Evolutionary conservation across 2,888 invertebrate genomes (phyloP).

Genomic region (Diarsia rubi): DNA sequence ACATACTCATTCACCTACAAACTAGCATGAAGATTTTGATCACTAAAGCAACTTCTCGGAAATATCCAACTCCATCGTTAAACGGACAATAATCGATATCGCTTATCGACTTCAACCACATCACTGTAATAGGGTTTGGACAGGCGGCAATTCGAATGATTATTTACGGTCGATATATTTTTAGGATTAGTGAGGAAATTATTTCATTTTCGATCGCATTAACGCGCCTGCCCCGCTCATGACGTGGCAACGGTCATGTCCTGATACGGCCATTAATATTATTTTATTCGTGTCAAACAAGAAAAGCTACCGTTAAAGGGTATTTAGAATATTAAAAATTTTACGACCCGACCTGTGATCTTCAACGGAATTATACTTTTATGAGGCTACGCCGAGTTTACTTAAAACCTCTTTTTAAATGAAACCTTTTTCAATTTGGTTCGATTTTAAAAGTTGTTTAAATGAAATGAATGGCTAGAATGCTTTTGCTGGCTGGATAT

Average conservation of each 20-base stretch:
- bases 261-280: conserved; percentile 75
- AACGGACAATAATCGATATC: conserved; percentile 30
- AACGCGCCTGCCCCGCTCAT: conserved; percentile 59
- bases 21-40: neutral
- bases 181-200: conserved; percentile 88
- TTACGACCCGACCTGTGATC: conserved; percentile 59
- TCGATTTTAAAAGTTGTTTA: conserved; percentile 46
- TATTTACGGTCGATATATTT: conserved; percentile 89
- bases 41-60: neutral
- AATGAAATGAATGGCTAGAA: conserved; percentile 37
- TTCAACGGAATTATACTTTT: conserved; percentile 67
- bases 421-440: conserved; percentile 64
- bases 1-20: neutral
- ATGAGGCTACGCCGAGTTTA: conserved; percentile 63
- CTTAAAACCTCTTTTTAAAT: conserved; percentile 62
- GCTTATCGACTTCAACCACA: conserved; percentile 41
- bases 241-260: conserved; percentile 57
- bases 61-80: neutral
- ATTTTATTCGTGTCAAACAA: conserved; percentile 72
- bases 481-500: conserved; percentile 35
- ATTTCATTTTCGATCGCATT: conserved; percentile 85
- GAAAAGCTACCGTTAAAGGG: conserved; percentile 70
- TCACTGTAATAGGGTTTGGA: conserved; percentile 83
- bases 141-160: conserved; percentile 82
- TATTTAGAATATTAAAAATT: conserved; percentile 66